Evolutionary conservation across 64 coral and sea anemone species (phyloP), one percentile per base, ranked within the genome.

Genomic region (Astreopora myriophthalma): DNA sequence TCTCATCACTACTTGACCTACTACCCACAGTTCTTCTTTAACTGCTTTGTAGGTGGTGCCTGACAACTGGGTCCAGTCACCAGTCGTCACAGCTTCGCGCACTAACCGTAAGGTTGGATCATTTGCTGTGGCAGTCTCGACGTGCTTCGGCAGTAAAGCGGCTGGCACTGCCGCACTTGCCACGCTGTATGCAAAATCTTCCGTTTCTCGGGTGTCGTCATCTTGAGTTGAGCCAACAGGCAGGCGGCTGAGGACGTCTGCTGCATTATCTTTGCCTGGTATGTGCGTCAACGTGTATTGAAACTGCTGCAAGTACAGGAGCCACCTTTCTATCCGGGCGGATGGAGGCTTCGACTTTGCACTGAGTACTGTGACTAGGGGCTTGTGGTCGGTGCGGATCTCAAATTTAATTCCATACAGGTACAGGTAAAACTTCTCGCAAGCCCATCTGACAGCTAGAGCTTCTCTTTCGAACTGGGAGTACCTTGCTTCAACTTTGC

Each of bases 261-360:
- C 62, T 16, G 61, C 34, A 68, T 88, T 93, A 11, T 80, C 42
- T 22, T 51, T 35, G 12, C 74, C 92, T 28, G 1, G 39, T 71
- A 88, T 94, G 9, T 88, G 73, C 7, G 58, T 94, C 11, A 94
- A 30, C 20, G 17, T 31, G 46, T 88, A 83, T 1, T 83, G 36
- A 1, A 73, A 88, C 37, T 89, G 86, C 76, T 94, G 75, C 38
- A 94, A 23, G 36, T 94, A 88, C 19, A 94, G 23, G 14, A 88
- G 34, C 92, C 92, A 94, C 38, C 85, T 69, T 17, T 88, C 74
- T n/a, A 82, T 88, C 7, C 92, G 16, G 2, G 92, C 75, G 0
- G 75, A 94, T 22, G 92, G 68, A 22, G 86, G 92, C 16, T 80
- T 79, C 1, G 91, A 88, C 31, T 69, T 80, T 37, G 46, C 2